Conservation (phyloP, 2,888 invertebrate genomes). For the Lagria hirta region DNA sequence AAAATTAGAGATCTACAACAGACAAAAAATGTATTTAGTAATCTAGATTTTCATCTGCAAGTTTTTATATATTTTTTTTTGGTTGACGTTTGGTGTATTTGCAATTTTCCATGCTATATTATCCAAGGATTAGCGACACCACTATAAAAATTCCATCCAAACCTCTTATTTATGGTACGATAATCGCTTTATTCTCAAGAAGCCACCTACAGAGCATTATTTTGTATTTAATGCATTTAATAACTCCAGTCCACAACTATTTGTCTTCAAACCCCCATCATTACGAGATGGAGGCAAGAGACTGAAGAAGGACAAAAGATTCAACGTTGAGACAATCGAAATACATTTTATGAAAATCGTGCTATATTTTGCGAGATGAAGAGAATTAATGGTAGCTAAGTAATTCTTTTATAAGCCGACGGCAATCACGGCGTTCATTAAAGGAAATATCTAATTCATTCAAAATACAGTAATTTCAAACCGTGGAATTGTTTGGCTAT, state of each 20-base stretch:
- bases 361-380: slow-evolving; percentile 41
- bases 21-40: no score
- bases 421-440: slow-evolving; percentile 46
- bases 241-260: slow-evolving; percentile 3
- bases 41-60: no score
- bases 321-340: slow-evolving; percentile 6
- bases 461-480: slow-evolving; percentile 38
- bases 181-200: slow-evolving; percentile 44
- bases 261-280: slow-evolving; percentile 1
- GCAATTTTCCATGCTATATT: slow-evolving; percentile 33
- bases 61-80: no score
- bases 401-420: slow-evolving; percentile 40
- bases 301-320: slow-evolving; percentile 1
- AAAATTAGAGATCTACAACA: no score
- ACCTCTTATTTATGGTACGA: slow-evolving; percentile 41
- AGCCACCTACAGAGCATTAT: slow-evolving; percentile 44
- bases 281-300: not conserved
- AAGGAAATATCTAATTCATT: slow-evolving; percentile 43
- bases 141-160: slow-evolving; percentile 31
- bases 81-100: no score
- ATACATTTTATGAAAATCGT: slow-evolving; percentile 29
- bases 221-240: slow-evolving; percentile 38
- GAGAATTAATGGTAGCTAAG: slow-evolving; percentile 45
- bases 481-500: slow-evolving; percentile 24
- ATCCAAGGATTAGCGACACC: slow-evolving; percentile 30